Base-by-base conservation (phyloP, 2,888 invertebrate species). In the Kryphioiulus occultus region DNA sequence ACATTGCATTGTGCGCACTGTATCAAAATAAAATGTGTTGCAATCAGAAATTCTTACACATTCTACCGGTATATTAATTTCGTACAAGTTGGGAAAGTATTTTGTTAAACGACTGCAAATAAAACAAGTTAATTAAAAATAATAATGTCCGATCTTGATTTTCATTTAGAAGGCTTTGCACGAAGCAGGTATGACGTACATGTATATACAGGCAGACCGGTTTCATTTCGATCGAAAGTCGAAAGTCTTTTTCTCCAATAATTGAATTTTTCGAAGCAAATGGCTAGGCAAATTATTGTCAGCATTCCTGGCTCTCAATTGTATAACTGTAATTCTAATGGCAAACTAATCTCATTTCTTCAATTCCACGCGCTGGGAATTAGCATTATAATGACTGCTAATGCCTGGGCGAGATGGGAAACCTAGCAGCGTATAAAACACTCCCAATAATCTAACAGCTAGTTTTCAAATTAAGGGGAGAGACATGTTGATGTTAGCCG, bases 261-360 rank as follows among this genome's bases (percentile, higher is more conserved):
- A 26, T 15, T 78, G 30, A 10, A 78, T 30, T 78, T 78, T 30
- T 78, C 15, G 9, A 78, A 78, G 30, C 10, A 78, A 26, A 30
- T 30, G 30, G 53, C 53, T 53, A 30, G 0, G 15, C 15, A 78
- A 68, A 68, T 68, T 68, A 7, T 26, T 68, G 7, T 4, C 68
- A 68, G 68, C 68, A 68, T 68, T 10, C n/a, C 10, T 10, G 26
- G 78, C 10, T 78, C 30, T 78, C 78, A 30, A 15, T 15, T 78
- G 78, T 3, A 78, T 12, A 78, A 26, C 10, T 78, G 30, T 26
- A 78, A 30, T 78, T 78, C 30, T 30, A 78, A 78, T 78, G 30
- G 78, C 30, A 78, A 78, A 78, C 78, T 78, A 78, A 78, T 78
- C 78, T 78, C 78, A 78, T 78, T 78, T 15, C 78, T 30, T 30